Conservation (phyloP, 2,888 invertebrate species). For the Andrena haemorrhoa region DNA sequence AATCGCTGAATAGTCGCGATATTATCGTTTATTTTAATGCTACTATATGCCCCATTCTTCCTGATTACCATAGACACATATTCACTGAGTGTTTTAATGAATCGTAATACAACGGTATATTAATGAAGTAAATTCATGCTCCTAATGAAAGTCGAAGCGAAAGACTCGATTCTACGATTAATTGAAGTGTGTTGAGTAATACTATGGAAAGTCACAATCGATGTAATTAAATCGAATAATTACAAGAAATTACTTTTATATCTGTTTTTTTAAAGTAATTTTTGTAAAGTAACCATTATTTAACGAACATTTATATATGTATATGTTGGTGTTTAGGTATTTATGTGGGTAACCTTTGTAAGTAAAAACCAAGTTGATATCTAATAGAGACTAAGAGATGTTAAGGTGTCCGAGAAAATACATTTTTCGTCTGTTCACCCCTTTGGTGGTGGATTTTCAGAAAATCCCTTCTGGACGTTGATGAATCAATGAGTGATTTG, state of each 20-base stretch:
- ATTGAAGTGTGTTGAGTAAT: background rate
- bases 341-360: too few relatives aligned
- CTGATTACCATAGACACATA: background rate
- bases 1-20: slow-evolving; percentile 4
- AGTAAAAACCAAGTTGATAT: too few relatives aligned
- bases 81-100: slow-evolving; percentile 10
- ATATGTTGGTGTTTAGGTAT: too few relatives aligned
- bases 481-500: too few relatives aligned
- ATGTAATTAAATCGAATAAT: background rate
- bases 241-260: background rate
- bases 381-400: too few relatives aligned
- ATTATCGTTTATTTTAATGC: slow-evolving; percentile 15
- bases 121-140: background rate
- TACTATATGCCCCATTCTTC: background rate
- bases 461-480: too few relatives aligned
- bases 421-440: too few relatives aligned
- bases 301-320: too few relatives aligned
- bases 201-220: background rate
- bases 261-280: too few relatives aligned
- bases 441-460: too few relatives aligned
- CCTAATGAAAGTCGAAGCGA: background rate
- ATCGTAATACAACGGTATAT: background rate
- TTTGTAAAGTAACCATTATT: too few relatives aligned
- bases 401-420: too few relatives aligned
- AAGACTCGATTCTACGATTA: background rate